Evolutionary conservation across 2,113 vertebrate species (phyloP).

Genomic region (Scophthalmus maximus): DNA sequence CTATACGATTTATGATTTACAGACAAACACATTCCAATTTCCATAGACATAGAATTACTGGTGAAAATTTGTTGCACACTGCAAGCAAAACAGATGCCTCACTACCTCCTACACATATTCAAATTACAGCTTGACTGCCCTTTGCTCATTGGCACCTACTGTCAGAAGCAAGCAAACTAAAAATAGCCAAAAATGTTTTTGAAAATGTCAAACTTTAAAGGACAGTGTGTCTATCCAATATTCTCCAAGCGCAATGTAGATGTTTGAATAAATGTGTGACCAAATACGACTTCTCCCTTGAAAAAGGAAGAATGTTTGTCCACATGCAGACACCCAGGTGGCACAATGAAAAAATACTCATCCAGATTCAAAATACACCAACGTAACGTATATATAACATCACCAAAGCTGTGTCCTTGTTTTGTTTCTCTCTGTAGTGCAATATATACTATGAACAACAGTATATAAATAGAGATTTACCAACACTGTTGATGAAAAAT

Average conservation of each 20-base stretch:
- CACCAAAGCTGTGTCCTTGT: background rate
- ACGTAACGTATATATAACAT: background rate
- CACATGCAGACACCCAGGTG: background rate
- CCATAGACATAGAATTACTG: slow-evolving; percentile 15
- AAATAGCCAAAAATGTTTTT: slow-evolving; percentile 2
- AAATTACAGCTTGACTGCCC: slow-evolving; percentile 17
- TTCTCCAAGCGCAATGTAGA: background rate
- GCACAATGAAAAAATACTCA: too few relatives aligned
- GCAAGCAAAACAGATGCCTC: slow-evolving; percentile 25
- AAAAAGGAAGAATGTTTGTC: too few relatives aligned
- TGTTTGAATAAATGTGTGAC: slow-evolving; percentile 9
- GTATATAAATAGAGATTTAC: too few relatives aligned
- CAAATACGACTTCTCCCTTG: slow-evolving; percentile 5
- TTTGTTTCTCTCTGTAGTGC: too few relatives aligned
- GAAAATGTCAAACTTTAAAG: slow-evolving; percentile 5
- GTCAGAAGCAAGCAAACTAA: slow-evolving; percentile 9
- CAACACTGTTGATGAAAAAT: too few relatives aligned
- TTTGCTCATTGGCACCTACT: slow-evolving; percentile 6
- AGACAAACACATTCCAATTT: background rate
- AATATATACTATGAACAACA: too few relatives aligned
- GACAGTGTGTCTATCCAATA: background rate
- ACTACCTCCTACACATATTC: slow-evolving; percentile 25
- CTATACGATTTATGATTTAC: background rate
- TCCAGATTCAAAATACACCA: background rate
- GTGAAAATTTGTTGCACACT: slow-evolving; percentile 2